phyloP scores from a whole-genome alignment of 2,888 invertebrate species.

The Eupithecia exiguata region DNA sequence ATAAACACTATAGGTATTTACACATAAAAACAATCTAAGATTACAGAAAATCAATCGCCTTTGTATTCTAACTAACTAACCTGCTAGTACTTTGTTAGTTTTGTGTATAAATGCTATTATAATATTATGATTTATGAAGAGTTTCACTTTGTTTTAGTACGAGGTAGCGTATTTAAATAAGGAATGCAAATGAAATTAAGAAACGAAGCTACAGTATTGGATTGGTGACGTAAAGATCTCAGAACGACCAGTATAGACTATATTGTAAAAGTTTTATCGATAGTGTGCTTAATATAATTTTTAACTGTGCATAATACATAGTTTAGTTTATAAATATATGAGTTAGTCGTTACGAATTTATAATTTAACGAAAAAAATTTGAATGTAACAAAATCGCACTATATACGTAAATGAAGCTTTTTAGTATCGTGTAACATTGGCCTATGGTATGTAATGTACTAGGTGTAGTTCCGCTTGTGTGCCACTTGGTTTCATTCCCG shows the following conservation, averaged over 20 bases:
- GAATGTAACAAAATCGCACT: conserved; percentile 65
- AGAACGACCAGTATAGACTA: conserved; percentile 75
- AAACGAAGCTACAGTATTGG: conserved; percentile 63
- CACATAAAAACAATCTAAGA: not conserved
- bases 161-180: conserved; percentile 52
- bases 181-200: conserved; percentile 40
- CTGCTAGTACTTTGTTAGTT: conserved; percentile 20
- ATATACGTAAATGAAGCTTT: conserved; percentile 76
- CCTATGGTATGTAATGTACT: conserved; percentile 56
- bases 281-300: conserved; percentile 65
- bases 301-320: conserved; percentile 69
- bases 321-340: conserved; percentile 49
- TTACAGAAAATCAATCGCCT: conserved; percentile 5
- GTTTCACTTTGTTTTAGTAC: conserved; percentile 33
- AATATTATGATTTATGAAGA: conserved; percentile 23
- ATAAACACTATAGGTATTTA: conserved; percentile 20
- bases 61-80: not conserved
- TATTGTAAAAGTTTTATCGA: conserved; percentile 60
- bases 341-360: conserved; percentile 67
- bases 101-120: conserved; percentile 19
- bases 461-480: conserved; percentile 57
- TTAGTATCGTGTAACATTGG: conserved; percentile 60
- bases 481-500: conserved; percentile 29
- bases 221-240: conserved; percentile 77
- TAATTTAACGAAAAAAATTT: conserved; percentile 63